Conservation (phyloP, 2,888 invertebrate genomes). For the Cantharis rufa region DNA sequence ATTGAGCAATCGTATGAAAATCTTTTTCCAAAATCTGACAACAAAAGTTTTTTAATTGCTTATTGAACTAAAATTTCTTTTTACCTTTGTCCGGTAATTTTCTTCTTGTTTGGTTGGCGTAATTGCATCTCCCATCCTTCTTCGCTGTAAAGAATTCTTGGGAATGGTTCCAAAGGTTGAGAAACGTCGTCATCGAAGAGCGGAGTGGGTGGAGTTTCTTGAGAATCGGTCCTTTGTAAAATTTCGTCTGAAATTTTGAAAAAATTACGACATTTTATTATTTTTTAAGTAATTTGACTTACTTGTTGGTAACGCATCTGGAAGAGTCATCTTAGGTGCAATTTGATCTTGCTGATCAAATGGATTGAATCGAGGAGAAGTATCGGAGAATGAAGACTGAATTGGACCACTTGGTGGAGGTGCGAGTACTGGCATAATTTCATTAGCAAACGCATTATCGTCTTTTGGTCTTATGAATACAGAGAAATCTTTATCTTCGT, state of each 20-base stretch:
- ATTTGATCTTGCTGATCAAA: slow-evolving; percentile 68
- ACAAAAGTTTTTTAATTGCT: slow-evolving; percentile 6
- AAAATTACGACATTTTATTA: background rate
- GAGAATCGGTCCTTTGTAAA: slow-evolving; percentile 62
- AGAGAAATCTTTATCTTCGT: slow-evolving; percentile 77
- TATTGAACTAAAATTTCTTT: background rate
- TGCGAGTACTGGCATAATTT: slow-evolving; percentile 72
- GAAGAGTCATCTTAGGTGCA: slow-evolving; percentile 48
- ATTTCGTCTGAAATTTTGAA: slow-evolving; percentile 8
- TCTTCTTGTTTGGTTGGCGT: slow-evolving; percentile 94
- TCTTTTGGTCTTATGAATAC: slow-evolving; percentile 77
- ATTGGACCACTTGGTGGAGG: slow-evolving; percentile 69
- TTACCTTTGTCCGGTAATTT: slow-evolving; percentile 85
- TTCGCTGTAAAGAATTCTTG: slow-evolving; percentile 73
- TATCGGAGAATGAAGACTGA: slow-evolving; percentile 60
- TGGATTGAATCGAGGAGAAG: slow-evolving; percentile 75
- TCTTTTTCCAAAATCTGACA: slow-evolving; percentile 92
- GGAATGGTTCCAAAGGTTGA: slow-evolving; percentile 89
- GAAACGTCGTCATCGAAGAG: slow-evolving; percentile 93
- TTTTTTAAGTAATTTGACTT: slow-evolving; percentile 33
- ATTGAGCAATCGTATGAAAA: slow-evolving; percentile 79
- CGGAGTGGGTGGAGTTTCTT: slow-evolving; percentile 89
- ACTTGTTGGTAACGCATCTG: slow-evolving; percentile 51
- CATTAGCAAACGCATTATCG: slow-evolving; percentile 55
- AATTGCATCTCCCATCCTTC: slow-evolving; percentile 97